A percentile compares a stretch with the other conserved stretches of the same genome.
These are phyloP conservation scores for Phengaris arion DNA, from an alignment of 2,888 invertebrate genomes.

Conservation along the genomic window DNA sequence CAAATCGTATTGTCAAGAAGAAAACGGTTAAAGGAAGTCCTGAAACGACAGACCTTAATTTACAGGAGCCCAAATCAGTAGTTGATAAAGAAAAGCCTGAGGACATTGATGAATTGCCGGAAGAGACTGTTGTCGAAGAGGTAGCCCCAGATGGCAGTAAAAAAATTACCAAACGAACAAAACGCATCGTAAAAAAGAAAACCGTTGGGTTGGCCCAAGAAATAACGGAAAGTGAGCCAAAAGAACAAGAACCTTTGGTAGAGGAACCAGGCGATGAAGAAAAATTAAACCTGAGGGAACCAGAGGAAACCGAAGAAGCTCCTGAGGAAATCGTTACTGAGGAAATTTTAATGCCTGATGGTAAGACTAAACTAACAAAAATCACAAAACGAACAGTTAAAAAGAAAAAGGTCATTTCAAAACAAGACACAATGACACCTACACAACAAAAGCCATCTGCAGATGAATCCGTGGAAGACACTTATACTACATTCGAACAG, in stretches of 20 bases:
- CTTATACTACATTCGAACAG: conserved; percentile 38
- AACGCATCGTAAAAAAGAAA: not conserved
- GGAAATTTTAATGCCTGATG: conserved; percentile 44
- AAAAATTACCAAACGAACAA: no score
- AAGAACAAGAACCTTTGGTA: conserved; percentile 44
- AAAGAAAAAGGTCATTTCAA: conserved; percentile 39
- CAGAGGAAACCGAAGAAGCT: no score
- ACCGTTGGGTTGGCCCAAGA: not conserved
- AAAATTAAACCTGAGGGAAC: conserved; percentile 39
- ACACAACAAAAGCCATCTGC: not conserved
- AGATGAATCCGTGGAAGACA: conserved; percentile 38
- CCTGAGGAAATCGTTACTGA: conserved; percentile 33
- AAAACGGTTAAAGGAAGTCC: conserved; percentile 44
- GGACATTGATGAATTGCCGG: conserved; percentile 44
- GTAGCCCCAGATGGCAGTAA: not conserved
- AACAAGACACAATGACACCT: conserved; percentile 40
- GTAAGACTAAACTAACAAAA: conserved; percentile 47
- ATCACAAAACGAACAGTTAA: conserved; percentile 39
- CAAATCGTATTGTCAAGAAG: conserved; percentile 45
- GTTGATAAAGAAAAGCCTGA: conserved; percentile 50
- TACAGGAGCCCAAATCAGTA: conserved; percentile 44
- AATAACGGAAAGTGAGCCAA: conserved; percentile 22
- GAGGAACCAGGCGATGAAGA: conserved; percentile 44
- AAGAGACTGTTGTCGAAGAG: conserved; percentile 38
- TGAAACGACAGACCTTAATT: conserved; percentile 35